phyloP scores from a whole-genome alignment of 2,797 vertebrate genomes.

The Iguana delicatissima region DNA sequence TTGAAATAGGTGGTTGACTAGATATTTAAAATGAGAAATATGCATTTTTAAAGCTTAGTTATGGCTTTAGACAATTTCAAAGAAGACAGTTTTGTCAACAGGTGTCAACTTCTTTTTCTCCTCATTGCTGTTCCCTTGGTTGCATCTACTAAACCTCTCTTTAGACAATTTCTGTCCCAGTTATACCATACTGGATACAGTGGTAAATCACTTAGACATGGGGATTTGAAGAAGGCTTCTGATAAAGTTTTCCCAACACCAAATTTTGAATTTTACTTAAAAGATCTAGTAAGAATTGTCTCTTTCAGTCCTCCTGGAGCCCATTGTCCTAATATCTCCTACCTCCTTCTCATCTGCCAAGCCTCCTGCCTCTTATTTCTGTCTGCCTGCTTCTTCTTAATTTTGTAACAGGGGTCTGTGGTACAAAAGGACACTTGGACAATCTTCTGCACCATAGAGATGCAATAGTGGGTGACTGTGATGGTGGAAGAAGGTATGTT shows the following conservation, averaged over 20 bases:
- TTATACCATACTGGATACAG: neutral
- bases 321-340: neutral
- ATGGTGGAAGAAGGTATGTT: no score
- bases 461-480: no score
- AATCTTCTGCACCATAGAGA: no score
- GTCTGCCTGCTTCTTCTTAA: neutral
- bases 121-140: neutral
- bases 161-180: neutral
- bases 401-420: neutral
- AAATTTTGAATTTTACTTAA: neutral
- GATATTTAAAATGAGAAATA: neutral
- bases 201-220: neutral
- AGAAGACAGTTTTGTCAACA: neutral
- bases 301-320: no score
- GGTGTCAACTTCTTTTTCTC: neutral
- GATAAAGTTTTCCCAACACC: neutral
- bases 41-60: neutral
- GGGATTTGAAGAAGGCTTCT: neutral
- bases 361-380: neutral
- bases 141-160: neutral
- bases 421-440: neutral
- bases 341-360: neutral
- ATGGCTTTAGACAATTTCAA: neutral
- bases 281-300: neutral
- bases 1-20: slow-evolving; percentile 13